phyloP scores from a whole-genome alignment of 1,140 invertebrate species.

The Pristionchus pacificus region DNA sequence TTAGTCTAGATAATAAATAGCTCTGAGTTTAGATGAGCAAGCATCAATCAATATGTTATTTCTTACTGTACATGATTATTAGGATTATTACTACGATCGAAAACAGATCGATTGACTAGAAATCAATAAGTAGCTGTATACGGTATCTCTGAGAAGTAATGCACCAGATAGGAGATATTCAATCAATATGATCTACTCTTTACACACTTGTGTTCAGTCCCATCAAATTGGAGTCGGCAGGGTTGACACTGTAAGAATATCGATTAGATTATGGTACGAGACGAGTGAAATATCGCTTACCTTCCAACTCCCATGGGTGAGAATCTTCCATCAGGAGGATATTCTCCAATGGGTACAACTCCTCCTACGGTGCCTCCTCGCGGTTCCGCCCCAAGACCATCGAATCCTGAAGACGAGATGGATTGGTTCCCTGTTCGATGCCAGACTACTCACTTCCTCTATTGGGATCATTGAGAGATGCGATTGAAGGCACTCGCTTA shows the following conservation, averaged over 20 bases:
- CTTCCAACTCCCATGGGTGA: neutral
- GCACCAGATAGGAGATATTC: too few species aligned
- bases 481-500: neutral
- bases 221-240: neutral
- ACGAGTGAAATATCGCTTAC: neutral
- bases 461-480: neutral
- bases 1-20: too few species aligned
- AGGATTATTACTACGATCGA: too few species aligned
- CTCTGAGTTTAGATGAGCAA: too few species aligned
- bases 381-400: conserved; percentile 2
- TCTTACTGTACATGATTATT: too few species aligned
- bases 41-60: too few species aligned
- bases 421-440: neutral
- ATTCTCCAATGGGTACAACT: neutral
- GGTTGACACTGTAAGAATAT: neutral
- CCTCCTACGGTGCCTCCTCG: neutral
- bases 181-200: neutral
- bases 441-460: neutral
- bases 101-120: too few species aligned
- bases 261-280: neutral
- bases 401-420: neutral
- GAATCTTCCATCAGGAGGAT: conserved; percentile 8
- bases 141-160: too few species aligned
- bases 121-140: too few species aligned
- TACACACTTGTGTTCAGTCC: conserved; percentile 20